Conservation (phyloP, 2,797 vertebrate genomes). For the Sebastes iracundus region DNA sequence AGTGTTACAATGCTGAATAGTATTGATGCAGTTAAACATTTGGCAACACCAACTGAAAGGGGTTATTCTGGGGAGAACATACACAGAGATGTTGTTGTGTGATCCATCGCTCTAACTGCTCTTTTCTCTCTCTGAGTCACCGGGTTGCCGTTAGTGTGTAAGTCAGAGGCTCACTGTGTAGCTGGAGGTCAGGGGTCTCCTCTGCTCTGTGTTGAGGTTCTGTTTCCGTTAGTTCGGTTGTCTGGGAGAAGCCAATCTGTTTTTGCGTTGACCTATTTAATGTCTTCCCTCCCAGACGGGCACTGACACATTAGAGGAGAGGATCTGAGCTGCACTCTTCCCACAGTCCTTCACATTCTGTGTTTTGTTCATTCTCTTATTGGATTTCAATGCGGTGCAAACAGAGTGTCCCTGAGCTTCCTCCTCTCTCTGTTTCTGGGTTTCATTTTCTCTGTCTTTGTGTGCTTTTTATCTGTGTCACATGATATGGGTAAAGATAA, state of each 20-base stretch:
- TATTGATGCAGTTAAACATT: neutral
- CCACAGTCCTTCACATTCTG: conserved; percentile 45
- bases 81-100: neutral
- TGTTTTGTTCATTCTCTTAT: conserved; percentile 39
- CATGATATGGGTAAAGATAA: neutral
- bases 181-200: conserved; percentile 29
- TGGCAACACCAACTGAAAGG: neutral
- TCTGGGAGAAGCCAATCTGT: conserved; percentile 75
- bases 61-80: neutral
- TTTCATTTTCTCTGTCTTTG: conserved; percentile 1
- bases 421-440: neutral
- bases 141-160: neutral
- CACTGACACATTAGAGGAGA: conserved; percentile 22
- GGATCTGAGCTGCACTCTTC: conserved; percentile 42
- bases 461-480: neutral
- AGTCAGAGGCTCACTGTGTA: conserved; percentile 16
- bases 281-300: conserved; percentile 36
- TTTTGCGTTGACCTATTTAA: conserved; percentile 82
- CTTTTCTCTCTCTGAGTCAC: conserved; percentile 1
- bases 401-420: conserved; percentile 10
- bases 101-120: neutral
- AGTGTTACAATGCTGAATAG: neutral
- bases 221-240: conserved; percentile 57
- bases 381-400: conserved; percentile 16
- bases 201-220: conserved; percentile 34